Evolutionary conservation across 2,797 vertebrate species (phyloP).

Genomic region (Microctenopoma lineatum): DNA sequence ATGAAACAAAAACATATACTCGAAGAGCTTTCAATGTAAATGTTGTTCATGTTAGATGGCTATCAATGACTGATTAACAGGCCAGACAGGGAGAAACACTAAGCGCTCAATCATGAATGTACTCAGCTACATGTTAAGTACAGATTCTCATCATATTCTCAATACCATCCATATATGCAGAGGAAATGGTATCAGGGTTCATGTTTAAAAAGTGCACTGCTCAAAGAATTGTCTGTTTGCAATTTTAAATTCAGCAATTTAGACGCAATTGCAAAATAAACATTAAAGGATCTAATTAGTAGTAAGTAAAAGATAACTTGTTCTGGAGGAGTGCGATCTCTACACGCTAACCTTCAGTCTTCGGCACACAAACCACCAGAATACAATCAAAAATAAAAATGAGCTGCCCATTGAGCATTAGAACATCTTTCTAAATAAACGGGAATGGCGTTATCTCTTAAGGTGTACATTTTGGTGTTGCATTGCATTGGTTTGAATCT

Average conservation of each 20-base stretch:
- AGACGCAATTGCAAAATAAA: slow-evolving; percentile 34
- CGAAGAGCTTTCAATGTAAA: slow-evolving; percentile 60
- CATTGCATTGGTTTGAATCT: slow-evolving; percentile 49
- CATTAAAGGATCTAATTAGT: slow-evolving; percentile 23
- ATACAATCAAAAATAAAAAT: slow-evolving; percentile 44
- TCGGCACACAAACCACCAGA: slow-evolving; percentile 35
- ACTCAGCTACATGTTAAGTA: slow-evolving; percentile 62
- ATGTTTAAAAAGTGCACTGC: slow-evolving; percentile 67
- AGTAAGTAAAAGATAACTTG: slow-evolving; percentile 49
- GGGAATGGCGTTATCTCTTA: slow-evolving; percentile 45
- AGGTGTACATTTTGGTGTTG: slow-evolving; percentile 29
- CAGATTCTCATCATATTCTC: slow-evolving; percentile 40
- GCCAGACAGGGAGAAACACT: slow-evolving; percentile 64
- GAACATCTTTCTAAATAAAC: slow-evolving; percentile 46
- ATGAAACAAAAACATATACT: slow-evolving; percentile 53
- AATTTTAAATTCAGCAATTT: slow-evolving; percentile 49
- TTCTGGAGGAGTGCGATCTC: slow-evolving; percentile 45
- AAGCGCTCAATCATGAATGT: slow-evolving; percentile 59
- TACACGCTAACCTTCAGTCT: slow-evolving; percentile 46
- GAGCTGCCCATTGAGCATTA: slow-evolving; percentile 60
- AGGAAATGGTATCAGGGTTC: slow-evolving; percentile 20
- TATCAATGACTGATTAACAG: slow-evolving; percentile 57
- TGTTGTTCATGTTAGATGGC: slow-evolving; percentile 60
- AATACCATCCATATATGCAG: slow-evolving; percentile 23
- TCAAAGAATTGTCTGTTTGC: slow-evolving; percentile 57